phyloP scores from a whole-genome alignment of 64 coral and sea anemone genomes.

The Anthopleura sola region DNA sequence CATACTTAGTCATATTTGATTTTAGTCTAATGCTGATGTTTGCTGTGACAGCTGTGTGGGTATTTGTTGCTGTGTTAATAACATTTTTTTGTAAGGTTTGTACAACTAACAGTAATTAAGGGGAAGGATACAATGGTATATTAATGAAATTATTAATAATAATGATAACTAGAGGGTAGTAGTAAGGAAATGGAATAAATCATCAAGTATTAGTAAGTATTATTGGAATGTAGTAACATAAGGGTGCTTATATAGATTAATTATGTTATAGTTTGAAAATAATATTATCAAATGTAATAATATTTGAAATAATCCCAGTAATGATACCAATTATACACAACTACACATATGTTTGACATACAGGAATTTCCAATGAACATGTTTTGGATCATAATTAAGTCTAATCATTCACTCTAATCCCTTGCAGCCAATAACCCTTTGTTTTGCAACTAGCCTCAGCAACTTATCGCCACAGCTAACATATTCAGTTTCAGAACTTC shows the following conservation, averaged over 20 bases:
- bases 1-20: no score
- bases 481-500: constrained; percentile 97
- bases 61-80: neutral
- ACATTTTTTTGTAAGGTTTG: neutral
- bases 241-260: neutral
- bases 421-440: constrained; percentile 11
- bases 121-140: neutral
- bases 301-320: neutral
- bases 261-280: neutral
- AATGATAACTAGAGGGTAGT: neutral
- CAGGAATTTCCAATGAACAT: neutral
- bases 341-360: neutral
- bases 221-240: neutral
- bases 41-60: neutral
- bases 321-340: neutral
- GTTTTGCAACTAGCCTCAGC: constrained; percentile 13
- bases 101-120: neutral
- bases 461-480: constrained; percentile 55
- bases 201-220: neutral
- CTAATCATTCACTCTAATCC: constrained; percentile 14
- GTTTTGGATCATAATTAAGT: neutral
- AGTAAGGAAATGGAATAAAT: neutral
- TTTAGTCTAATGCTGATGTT: neutral
- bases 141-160: neutral
- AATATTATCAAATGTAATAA: neutral